Conservation (phyloP, 2,888 invertebrate genomes). For the Tachystola acroxantha region DNA sequence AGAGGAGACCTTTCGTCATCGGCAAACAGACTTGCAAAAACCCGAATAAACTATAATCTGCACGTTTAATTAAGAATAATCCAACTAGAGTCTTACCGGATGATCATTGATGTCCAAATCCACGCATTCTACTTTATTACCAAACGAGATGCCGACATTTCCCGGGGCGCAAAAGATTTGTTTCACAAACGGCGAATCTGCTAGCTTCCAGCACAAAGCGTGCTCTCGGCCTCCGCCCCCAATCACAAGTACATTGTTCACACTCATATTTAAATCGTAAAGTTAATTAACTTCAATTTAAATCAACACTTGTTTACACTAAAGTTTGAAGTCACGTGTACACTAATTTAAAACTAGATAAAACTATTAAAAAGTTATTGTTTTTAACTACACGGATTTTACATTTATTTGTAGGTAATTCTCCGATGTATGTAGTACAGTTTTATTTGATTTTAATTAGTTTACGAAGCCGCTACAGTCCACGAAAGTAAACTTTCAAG, state of each 20-base stretch:
- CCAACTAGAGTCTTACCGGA: constrained; percentile 73
- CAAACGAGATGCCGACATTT: constrained; percentile 88
- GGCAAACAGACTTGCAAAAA: no score
- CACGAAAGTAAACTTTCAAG: constrained; percentile 50
- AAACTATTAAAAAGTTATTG: constrained; percentile 1
- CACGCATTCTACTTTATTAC: constrained; percentile 83
- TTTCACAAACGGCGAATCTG: constrained; percentile 85
- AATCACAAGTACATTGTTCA: constrained; percentile 85
- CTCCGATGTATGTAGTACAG: neutral
- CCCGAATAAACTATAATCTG: no score
- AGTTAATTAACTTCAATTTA: neutral
- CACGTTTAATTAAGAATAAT: neutral
- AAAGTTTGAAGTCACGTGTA: neutral
- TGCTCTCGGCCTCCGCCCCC: constrained; percentile 98
- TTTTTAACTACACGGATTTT: no score
- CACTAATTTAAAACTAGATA: neutral
- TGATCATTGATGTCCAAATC: constrained; percentile 83
- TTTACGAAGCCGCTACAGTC: constrained; percentile 25
- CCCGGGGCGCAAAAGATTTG: constrained; percentile 92
- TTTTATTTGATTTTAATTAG: constrained; percentile 1
- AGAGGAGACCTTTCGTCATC: no score
- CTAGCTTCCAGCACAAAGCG: constrained; percentile 95
- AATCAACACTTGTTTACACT: neutral
- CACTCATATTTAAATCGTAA: constrained; percentile 36
- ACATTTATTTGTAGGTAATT: no score